Conservation (phyloP, 2,113 vertebrate genomes). For the Columbina picui region DNA sequence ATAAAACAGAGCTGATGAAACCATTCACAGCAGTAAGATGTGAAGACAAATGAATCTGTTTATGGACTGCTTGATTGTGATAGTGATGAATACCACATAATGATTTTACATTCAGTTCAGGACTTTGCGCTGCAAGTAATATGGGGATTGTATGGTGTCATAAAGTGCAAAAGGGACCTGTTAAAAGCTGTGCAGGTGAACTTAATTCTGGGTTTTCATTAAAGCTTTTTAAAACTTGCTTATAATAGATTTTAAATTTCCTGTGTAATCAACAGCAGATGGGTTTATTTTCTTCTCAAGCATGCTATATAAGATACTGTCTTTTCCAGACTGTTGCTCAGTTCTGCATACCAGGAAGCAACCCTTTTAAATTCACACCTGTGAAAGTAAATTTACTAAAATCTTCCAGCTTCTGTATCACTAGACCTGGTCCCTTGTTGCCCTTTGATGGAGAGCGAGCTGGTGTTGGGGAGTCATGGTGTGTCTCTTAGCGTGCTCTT, state of each 20-base stretch:
- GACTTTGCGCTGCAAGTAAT: not conserved
- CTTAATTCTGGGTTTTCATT: not conserved
- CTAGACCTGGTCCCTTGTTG: not conserved
- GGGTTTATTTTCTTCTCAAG: not conserved
- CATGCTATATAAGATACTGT: not conserved
- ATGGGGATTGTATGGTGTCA: not conserved
- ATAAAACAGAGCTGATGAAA: not conserved
- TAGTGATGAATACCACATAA: not conserved
- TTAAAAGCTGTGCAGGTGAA: not conserved
- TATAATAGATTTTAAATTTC: slow-evolving; percentile 2
- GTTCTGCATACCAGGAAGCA: not conserved
- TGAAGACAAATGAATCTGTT: not conserved
- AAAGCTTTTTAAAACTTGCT: not conserved
- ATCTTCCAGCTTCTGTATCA: not conserved
- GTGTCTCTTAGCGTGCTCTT: not conserved
- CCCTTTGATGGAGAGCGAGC: not conserved
- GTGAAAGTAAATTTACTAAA: not conserved
- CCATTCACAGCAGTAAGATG: not conserved
- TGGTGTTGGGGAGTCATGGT: not conserved
- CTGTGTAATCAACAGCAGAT: slow-evolving; percentile 11
- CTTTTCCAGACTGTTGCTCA: not conserved
- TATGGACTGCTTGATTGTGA: not conserved
- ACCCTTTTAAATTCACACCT: not conserved
- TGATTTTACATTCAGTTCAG: not conserved
- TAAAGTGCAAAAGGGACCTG: not conserved